These are phyloP conservation scores for Spodoptera littoralis DNA, from an alignment of 2,888 invertebrate species.

Conservation along the genomic window DNA sequence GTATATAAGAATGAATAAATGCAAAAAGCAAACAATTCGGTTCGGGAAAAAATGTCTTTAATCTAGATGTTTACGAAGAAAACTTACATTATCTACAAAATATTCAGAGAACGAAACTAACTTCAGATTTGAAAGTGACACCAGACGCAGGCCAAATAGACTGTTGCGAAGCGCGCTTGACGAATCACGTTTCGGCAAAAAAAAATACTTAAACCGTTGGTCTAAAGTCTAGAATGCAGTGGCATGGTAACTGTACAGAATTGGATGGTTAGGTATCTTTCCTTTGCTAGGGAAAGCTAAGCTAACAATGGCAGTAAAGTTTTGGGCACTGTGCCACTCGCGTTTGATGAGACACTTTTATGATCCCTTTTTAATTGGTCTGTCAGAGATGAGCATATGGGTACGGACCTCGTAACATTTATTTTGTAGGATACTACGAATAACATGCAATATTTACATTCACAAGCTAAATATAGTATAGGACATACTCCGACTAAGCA, in stretches of 20 bases:
- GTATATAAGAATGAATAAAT: not conserved
- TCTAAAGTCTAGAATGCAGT: conserved; percentile 11
- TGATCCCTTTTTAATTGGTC: conserved; percentile 4
- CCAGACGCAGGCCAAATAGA: conserved; percentile 10
- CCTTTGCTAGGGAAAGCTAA: conserved; percentile 3
- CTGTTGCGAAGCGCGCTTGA: conserved; percentile 6
- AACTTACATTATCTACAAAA: not conserved
- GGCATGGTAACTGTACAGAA: not conserved
- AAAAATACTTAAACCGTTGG: not conserved
- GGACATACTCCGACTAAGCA: too few relatives aligned
- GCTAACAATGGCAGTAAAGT: conserved; percentile 4
- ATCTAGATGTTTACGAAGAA: conserved; percentile 4
- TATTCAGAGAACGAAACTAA: not conserved
- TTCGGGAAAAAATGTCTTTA: too few relatives aligned
- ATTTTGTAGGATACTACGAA: too few relatives aligned
- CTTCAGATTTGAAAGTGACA: conserved; percentile 27
- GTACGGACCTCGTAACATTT: too few relatives aligned
- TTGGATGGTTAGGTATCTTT: conserved; percentile 1
- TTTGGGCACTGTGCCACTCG: conserved; percentile 8
- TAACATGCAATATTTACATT: too few relatives aligned
- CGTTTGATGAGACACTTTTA: not conserved
- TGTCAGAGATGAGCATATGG: not conserved
- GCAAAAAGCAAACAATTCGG: too few relatives aligned
- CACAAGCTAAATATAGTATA: too few relatives aligned
- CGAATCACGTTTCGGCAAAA: not conserved